Evolutionary conservation across 2,888 invertebrate genomes (phyloP), one percentile per base, ranked within the genome.

Genomic region (Tuta absoluta): DNA sequence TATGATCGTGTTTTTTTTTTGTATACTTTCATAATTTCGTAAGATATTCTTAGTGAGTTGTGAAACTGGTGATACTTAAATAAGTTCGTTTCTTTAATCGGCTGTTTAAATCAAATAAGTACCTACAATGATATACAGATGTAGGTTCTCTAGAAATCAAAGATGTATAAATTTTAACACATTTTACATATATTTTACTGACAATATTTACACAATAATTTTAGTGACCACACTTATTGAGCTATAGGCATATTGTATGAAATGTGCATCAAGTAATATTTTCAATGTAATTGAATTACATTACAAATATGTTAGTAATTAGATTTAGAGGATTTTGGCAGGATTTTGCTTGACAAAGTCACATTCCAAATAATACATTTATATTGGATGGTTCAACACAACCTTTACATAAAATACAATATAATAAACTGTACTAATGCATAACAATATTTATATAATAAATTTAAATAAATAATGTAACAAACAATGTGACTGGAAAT

Each of bases 131-230:
- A 3, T n/a, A 19, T 49, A 49, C 19, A 19, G 48, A 19, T n/a
- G 0, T 10, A 37, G 57, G 57, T 17, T 33, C 17, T 37, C 41
- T 63, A 48, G 56, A 64, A 72, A 68, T 71, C 71, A 75, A 80
- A 77, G 67, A 75, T 75, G 75, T 73, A 76, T 33, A 33, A n/a
- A 33, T 33, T 74, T 78, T 87, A 89, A 89, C 90, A 89, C 87
- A 83, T 89, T 91, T 91, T 89, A 90, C 89, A 90, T 90, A 85
- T 91, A 91, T 89, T 88, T 91, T 89, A 91, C 86, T 85, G 88
- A 89, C 81, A 87, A 89, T 91, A 91, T 91, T 89, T 91, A 91
- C 91, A 91, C 82, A 87, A 86, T 87, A 81, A 80, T 84, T 87
- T 86, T 81, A 86, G 90, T 91, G 90, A 89, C 89, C 87, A 89